Base-by-base conservation (phyloP, 2,888 invertebrate genomes). In the Metacarcinus magister region DNA sequence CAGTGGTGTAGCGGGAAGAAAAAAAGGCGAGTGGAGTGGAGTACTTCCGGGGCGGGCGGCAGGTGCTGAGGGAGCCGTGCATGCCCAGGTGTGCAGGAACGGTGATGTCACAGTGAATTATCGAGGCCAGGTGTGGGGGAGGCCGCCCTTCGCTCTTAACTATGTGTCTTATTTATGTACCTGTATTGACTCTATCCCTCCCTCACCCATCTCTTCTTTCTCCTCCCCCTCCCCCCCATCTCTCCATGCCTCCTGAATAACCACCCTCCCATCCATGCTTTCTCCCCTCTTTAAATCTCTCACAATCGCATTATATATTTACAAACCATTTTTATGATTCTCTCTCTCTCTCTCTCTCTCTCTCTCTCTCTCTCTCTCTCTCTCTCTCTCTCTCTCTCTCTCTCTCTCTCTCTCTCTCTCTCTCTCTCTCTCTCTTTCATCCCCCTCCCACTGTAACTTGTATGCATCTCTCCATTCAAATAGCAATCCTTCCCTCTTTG, bases 101-200 rank as follows among this genome's bases (percentile, higher is more conserved):
- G 92, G 48, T 92, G 92, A 92, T 92, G 92, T 92, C 92, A 46
- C 92, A 8, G 19, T 48, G 54, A 48, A 92, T 92, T 54, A 54
- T 46, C 92, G 16, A 48, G 32, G 32, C 13, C 82, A 82, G 82
- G 28, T 82, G 82, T 13, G 28, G 92, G 54, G 48, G 48, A 92
- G 28, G 48, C 48, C 8, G 48, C 5, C 44, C 91, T 19, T 44
- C 44, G 23, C 92, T n/a, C 92, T 46, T n/a, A 91, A 44, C 91
- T 46, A 23, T 48, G 19, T 10, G 28, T 44, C 43, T 46, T 91
- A 44, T 46, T 91, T 91, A 46, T 91, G 28, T n/a, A 0, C 44
- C 19, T 7, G 10, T 46, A 28, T 32, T 46, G 43, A 46, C 91
- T 91, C 32, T 82, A 0, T 5, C n/a, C n/a, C 67, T 67, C 67